These are phyloP conservation scores for Lacanobia wlatinum DNA, from an alignment of 2,888 invertebrate genomes.

Conservation along the genomic window DNA sequence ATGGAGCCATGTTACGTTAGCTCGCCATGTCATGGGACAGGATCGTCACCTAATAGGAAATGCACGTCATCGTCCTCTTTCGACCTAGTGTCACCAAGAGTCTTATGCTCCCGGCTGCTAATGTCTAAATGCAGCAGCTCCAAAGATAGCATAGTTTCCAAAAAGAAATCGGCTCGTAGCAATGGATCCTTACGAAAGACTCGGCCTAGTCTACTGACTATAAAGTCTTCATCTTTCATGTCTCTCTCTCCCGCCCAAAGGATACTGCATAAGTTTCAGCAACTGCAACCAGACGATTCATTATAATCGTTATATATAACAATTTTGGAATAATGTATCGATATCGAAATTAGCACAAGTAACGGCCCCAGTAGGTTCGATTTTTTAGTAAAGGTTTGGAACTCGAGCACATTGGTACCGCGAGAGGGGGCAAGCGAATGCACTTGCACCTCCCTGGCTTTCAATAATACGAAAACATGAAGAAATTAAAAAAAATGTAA, in stretches of 20 bases:
- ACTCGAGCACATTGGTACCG: neutral
- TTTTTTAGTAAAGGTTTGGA: neutral
- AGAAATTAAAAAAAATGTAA: no score
- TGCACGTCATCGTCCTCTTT: slow-evolving; percentile 76
- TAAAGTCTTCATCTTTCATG: slow-evolving; percentile 73
- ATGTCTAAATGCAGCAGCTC: slow-evolving; percentile 71
- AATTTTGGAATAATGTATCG: neutral
- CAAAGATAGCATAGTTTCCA: slow-evolving; percentile 65
- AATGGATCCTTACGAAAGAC: slow-evolving; percentile 41
- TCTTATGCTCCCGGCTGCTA: slow-evolving; percentile 77
- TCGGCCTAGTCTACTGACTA: slow-evolving; percentile 69
- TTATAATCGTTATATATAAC: neutral
- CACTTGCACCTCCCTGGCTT: no score
- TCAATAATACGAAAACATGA: no score
- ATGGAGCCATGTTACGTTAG: slow-evolving; percentile 80
- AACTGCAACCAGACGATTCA: slow-evolving; percentile 74
- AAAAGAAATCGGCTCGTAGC: slow-evolving; percentile 51
- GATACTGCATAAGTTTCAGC: slow-evolving; percentile 80
- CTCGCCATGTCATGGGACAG: slow-evolving; percentile 79
- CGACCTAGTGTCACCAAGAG: slow-evolving; percentile 75
- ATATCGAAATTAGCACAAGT: neutral
- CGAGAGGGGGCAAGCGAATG: no score
- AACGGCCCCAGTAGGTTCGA: neutral
- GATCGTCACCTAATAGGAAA: slow-evolving; percentile 71
- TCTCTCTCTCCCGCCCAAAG: slow-evolving; percentile 78